Evolutionary conservation across 2,888 invertebrate species (phyloP), one percentile per base, ranked within the genome.

Genomic region (Sinhomidia bicolor): DNA sequence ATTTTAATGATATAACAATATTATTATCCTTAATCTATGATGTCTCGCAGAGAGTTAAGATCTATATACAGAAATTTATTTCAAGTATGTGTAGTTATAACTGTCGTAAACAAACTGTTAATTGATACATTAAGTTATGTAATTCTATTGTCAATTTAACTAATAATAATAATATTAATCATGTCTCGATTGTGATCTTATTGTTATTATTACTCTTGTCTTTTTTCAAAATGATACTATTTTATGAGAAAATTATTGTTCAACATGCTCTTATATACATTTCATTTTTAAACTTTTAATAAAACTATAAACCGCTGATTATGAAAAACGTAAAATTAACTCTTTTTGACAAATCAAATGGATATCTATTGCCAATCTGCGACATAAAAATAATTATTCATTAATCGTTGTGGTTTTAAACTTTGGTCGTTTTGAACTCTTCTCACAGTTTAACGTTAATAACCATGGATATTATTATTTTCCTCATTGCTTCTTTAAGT

Each of bases 181-280:
- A 78, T 54, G 54, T 54, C 78, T 78, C 17, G 17, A 78, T 78
- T 78, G 78, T 78, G 78, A 78, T 78, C 78, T 78, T 78, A n/a
- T 47, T n/a, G 9, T 65, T 65, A 17, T 36, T 65, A 32, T 36
- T 65, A 65, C 7, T 57, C 20, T 51, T 12, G 17, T 51, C 51
- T 57, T 57, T 17, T 57, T 20, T 57, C 57, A 57, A 57, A 57
- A 20, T 57, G 57, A 57, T 57, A 20, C 57, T 57, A 57, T 23
- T 57, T 29, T 29, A 29, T 12, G 1, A 10, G 12, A 32, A 32
- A n/a, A 20, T 65, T 65, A 65, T 65, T 65, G 65, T 29, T 74
- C 44, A 47, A 74, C 71, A 7, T 62, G 29, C 7, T 36, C 36
- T 36, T 74, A 57, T 23, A 57, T 36, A 74, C 41, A 17, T 68